Conservation (phyloP, 2,113 vertebrate species). For the Lagopus leucura region DNA sequence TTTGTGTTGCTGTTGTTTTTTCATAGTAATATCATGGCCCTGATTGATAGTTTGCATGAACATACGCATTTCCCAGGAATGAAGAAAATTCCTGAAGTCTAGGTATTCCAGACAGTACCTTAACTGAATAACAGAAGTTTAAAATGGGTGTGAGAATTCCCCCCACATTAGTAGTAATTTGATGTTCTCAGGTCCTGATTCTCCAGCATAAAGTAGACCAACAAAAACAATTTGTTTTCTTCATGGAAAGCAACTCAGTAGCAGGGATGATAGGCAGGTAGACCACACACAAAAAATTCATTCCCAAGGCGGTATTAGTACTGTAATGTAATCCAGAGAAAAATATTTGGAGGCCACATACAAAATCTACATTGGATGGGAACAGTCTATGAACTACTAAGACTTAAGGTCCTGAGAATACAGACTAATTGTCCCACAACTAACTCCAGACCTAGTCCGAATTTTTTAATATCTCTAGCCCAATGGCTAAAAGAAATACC, state of each 20-base stretch:
- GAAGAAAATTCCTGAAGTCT: not conserved
- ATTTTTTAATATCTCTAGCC: not conserved
- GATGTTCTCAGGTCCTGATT: not conserved
- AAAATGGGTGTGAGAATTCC: not conserved
- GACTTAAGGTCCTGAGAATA: not conserved
- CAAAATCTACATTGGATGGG: not conserved
- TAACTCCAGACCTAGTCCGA: not conserved
- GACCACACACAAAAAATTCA: not conserved
- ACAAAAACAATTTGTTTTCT: not conserved
- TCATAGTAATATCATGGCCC: no score
- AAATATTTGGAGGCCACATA: not conserved
- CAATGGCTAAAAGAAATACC: not conserved
- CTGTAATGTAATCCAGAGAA: not conserved
- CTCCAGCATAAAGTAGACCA: not conserved
- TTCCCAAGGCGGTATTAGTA: not conserved
- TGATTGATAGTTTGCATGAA: not conserved
- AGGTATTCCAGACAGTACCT: not conserved
- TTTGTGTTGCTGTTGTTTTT: not conserved
- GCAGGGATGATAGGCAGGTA: not conserved
- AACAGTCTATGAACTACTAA: not conserved
- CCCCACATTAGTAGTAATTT: fast-evolving
- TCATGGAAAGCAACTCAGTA: not conserved
- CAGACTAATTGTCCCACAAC: not conserved
- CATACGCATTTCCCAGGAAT: not conserved
- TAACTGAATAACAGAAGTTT: not conserved